These are phyloP conservation scores for Clivina fossor DNA, from an alignment of 2,888 invertebrate species.

Conservation along the genomic window DNA sequence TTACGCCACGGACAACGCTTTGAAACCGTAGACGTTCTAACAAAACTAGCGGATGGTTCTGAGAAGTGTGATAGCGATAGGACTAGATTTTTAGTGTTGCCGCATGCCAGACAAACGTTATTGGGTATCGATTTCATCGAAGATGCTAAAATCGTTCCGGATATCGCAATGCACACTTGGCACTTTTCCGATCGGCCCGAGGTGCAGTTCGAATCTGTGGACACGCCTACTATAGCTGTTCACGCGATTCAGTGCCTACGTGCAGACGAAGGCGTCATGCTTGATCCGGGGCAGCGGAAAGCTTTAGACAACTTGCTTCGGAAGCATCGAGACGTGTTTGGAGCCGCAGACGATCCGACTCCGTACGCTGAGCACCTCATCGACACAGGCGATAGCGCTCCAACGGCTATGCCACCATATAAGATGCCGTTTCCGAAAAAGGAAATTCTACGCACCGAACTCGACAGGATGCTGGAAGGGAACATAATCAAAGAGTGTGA, in stretches of 20 bases:
- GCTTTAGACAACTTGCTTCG: not conserved
- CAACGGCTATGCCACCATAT: too few relatives aligned
- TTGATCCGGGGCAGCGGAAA: not conserved
- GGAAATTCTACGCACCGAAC: constrained; percentile 38
- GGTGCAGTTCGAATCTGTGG: not conserved
- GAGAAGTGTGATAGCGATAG: not conserved
- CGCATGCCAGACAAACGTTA: constrained; percentile 1
- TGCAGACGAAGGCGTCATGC: constrained; percentile 10
- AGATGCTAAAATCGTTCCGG: constrained; percentile 2
- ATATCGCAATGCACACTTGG: not conserved
- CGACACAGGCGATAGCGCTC: too few relatives aligned
- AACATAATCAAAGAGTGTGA: constrained; percentile 46
- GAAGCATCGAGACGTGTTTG: constrained; percentile 2
- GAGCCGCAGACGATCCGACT: constrained; percentile 8
- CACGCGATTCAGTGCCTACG: not conserved
- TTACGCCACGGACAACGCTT: not conserved
- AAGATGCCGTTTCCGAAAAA: too few relatives aligned
- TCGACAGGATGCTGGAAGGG: constrained; percentile 43
- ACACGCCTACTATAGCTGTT: not conserved
- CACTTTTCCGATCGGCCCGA: not conserved
- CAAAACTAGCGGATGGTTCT: not conserved
- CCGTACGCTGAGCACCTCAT: constrained; percentile 12
- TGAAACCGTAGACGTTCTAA: not conserved
- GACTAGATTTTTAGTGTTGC: constrained; percentile 2
- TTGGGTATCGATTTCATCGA: constrained; percentile 1